A percentile compares a stretch with the other conserved stretches of the same genome.
These are phyloP conservation scores for Philhelius pedissequus DNA, from an alignment of 2,888 invertebrate species.

Conservation along the genomic window DNA sequence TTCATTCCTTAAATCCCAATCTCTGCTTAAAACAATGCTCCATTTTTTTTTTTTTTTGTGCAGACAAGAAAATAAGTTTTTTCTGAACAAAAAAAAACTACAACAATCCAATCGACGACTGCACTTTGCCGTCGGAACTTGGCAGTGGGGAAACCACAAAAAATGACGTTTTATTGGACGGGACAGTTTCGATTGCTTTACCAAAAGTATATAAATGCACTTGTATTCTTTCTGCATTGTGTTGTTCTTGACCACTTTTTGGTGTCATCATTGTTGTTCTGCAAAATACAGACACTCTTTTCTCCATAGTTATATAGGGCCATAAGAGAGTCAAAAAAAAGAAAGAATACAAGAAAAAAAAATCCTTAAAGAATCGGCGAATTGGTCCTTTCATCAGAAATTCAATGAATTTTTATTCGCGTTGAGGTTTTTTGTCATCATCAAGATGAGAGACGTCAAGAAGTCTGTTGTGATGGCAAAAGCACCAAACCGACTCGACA, in stretches of 20 bases:
- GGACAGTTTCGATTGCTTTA: constrained; percentile 63
- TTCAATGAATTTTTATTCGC: constrained; percentile 69
- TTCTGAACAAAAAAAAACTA: background rate
- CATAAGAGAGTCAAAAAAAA: background rate
- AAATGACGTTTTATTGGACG: constrained; percentile 68
- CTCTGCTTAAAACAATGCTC: constrained; percentile 40
- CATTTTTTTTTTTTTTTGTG: constrained; percentile 35
- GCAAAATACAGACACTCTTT: background rate
- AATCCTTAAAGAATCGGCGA: constrained; percentile 36
- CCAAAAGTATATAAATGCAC: background rate
- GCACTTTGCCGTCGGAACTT: constrained; percentile 62
- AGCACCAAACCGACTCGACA: background rate
- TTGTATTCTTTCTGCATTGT: background rate
- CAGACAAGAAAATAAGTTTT: background rate
- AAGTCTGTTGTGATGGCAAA: constrained; percentile 44
- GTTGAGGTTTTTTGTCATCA: constrained; percentile 67
- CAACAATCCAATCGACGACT: constrained; percentile 34
- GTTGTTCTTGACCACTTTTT: constrained; percentile 45
- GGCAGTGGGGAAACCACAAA: constrained; percentile 44
- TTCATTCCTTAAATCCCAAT: constrained; percentile 31
- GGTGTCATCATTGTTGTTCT: constrained; percentile 62
- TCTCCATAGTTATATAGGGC: background rate
- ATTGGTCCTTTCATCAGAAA: constrained; percentile 64
- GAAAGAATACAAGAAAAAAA: background rate
- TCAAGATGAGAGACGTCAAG: constrained; percentile 57